phyloP scores from a whole-genome alignment of 2,797 vertebrate species.

The Sylvia borin region DNA sequence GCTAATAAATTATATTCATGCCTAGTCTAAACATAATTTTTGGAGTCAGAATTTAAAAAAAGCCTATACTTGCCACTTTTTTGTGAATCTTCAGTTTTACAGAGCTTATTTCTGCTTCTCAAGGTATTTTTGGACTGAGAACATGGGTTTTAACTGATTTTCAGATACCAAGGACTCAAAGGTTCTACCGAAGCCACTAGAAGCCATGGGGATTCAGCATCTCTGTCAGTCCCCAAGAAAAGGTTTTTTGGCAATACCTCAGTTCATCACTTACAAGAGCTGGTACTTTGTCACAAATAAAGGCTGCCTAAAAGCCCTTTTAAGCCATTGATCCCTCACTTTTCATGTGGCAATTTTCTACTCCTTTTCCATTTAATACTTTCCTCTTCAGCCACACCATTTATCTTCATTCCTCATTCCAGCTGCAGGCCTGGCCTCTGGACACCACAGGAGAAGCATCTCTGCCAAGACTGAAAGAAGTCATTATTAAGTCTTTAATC shows the following conservation, averaged over 20 bases:
- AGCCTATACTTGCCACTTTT: not conserved
- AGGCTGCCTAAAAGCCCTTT: not conserved
- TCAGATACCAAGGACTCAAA: not conserved
- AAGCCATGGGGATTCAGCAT: not conserved
- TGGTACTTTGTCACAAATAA: not conserved
- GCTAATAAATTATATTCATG: not conserved
- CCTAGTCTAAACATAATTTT: not conserved
- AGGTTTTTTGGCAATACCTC: not conserved
- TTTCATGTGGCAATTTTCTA: not conserved
- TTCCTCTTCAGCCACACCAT: not conserved
- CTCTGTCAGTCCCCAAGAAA: not conserved
- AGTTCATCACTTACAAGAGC: not conserved
- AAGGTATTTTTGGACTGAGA: not conserved
- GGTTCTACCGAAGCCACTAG: not conserved
- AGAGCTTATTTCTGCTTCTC: not conserved
- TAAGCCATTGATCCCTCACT: not conserved
- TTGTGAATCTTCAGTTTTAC: not conserved
- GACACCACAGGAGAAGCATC: not conserved
- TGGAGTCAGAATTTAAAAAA: not conserved
- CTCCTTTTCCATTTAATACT: not conserved
- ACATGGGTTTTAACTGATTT: not conserved
- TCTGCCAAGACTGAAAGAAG: not conserved
- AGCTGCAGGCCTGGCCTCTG: not conserved
- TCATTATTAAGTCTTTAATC: not conserved
- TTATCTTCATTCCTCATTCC: not conserved